Evolutionary conservation across 23 tunicate genomes (phyloP), one percentile per base, ranked within the genome.

Genomic region (Ascidia mentula): DNA sequence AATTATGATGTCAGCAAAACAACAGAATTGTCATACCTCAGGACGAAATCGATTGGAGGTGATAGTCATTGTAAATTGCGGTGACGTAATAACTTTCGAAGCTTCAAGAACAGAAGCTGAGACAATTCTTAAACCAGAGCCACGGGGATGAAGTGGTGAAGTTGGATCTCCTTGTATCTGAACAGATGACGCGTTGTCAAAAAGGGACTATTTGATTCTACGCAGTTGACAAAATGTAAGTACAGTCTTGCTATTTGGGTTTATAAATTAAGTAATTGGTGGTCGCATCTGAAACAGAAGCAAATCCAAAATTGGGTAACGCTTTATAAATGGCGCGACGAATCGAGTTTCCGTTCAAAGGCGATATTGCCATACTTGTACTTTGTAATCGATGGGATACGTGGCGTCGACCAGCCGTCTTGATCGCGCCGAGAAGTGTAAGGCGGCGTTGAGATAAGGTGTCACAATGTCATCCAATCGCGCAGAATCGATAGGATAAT

Each of bases 371-470:
- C 81, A 24, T 32, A 80, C 84, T 46, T 80, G 20, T 0, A 80
- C 65, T 31, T 32, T 40, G 26, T 80, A 80, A 30, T 71, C 65
- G 37, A 38, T 69, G 37, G 30, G 40, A 12, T 42, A 1, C 22
- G 24, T 40, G 13, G 24, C 22, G 13, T 28, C 39, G 13, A 28
- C 13, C 28, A 26, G 7, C 12, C 65, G 22, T 53, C 12, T 26
- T 45, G 53, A 22, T 8, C 34, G 28, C 4, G 89, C 28, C 31
- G 77, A 30, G 1, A 85, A 78, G 15, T 31, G 69, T 0, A 85
- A 74, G 5, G 82, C 78, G 2, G 61, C 31, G 78, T 85, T 85
- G 40, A 85, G 40, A 78, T 85, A 85, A 0, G 89, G 89, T 9
- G 31, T 9, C 72, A 85, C 42, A 34, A 85, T 85, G 35, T 35